Evolutionary conservation across 2,888 invertebrate genomes (phyloP).

Genomic region (Pyrrhosoma nymphula): DNA sequence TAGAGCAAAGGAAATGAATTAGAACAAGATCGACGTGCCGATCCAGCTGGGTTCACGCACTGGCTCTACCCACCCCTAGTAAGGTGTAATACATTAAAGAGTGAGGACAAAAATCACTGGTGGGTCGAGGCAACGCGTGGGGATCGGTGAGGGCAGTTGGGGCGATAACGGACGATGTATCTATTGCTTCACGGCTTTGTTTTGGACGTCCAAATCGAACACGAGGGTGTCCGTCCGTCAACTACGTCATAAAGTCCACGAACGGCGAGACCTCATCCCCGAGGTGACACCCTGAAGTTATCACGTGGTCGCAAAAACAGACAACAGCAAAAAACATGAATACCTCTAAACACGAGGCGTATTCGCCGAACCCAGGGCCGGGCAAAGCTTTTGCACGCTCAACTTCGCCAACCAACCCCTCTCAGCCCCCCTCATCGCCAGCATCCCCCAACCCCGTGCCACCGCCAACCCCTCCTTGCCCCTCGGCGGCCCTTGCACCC

Average conservation of each 20-base stretch:
- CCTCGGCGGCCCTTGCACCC: conserved; percentile 21
- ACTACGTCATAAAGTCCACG: neutral
- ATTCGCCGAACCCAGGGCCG: neutral
- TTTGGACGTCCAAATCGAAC: neutral
- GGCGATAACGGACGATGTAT: neutral
- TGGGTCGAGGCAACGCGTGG: neutral
- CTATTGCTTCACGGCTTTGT: neutral
- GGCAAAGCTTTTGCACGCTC: neutral
- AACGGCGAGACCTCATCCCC: neutral
- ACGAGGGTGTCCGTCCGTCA: neutral
- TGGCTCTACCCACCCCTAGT: no score
- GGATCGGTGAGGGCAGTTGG: neutral
- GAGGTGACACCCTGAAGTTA: neutral
- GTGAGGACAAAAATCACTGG: neutral
- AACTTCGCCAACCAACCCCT: neutral
- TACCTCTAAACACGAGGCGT: neutral
- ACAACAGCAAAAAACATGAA: neutral
- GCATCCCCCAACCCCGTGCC: neutral
- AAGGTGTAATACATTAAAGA: no score
- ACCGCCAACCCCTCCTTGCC: neutral
- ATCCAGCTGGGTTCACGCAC: no score
- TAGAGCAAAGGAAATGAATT: no score
- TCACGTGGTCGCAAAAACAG: neutral
- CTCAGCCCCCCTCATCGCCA: neutral
- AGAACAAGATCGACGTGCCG: no score